These are phyloP conservation scores for Habrosyne pyritoides DNA, from an alignment of 2,888 invertebrate genomes.

Conservation along the genomic window DNA sequence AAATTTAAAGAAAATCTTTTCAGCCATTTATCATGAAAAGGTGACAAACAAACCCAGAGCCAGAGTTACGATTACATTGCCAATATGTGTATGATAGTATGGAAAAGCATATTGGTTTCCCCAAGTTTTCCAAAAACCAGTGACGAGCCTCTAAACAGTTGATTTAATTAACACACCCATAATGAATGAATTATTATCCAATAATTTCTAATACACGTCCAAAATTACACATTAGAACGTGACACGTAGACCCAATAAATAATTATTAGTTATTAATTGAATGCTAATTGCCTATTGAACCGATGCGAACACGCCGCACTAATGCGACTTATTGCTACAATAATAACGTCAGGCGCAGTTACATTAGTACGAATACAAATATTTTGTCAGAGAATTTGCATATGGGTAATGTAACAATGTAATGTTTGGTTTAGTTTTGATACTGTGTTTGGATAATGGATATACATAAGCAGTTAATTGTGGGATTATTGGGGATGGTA, in stretches of 20 bases:
- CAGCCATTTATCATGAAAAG: no score
- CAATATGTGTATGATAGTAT: no score
- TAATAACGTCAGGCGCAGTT: conserved; percentile 28
- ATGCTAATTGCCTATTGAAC: conserved; percentile 39
- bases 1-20: no score
- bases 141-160: no score
- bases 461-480: conserved; percentile 1
- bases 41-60: no score
- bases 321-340: conserved; percentile 31
- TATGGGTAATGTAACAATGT: neutral
- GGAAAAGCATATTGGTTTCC: no score
- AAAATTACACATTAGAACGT: neutral
- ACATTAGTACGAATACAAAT: neutral
- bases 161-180: no score
- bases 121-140: no score
- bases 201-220: neutral
- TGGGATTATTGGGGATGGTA: neutral
- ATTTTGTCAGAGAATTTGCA: neutral
- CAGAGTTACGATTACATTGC: no score
- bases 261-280: conserved; percentile 19
- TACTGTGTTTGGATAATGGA: neutral
- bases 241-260: neutral
- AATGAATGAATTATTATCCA: neutral
- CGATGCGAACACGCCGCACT: conserved; percentile 30
- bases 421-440: neutral